Percentiles rank a stretch among this genome's conserved stretches.
phyloP scores from a whole-genome alignment of 1,140 invertebrate species.

The Bombus terrestris region DNA sequence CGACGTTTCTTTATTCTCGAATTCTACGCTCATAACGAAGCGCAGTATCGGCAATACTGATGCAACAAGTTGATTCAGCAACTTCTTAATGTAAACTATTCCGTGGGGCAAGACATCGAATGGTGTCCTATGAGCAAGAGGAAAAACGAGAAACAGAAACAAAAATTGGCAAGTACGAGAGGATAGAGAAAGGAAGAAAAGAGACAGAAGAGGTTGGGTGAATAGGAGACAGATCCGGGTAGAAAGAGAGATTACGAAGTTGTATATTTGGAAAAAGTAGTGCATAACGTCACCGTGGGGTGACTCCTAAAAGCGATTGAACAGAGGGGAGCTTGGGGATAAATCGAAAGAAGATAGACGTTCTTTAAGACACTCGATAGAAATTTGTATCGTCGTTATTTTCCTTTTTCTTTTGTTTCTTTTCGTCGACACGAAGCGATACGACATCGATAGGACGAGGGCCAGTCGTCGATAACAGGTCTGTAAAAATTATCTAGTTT shows the following conservation, averaged over 20 bases:
- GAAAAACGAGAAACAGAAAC: background rate
- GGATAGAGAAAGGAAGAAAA: background rate
- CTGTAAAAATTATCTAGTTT: background rate
- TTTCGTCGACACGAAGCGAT: conserved; percentile 52
- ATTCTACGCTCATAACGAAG: background rate
- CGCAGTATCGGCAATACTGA: background rate
- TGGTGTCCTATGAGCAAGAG: conserved; percentile 21
- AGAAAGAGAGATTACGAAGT: conserved; percentile 47
- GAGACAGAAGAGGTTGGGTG: background rate
- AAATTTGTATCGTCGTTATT: conserved; percentile 40
- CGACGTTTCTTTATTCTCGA: background rate
- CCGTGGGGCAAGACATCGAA: conserved; percentile 26
- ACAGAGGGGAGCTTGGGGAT: background rate
- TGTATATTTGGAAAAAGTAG: conserved; percentile 59
- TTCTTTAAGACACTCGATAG: conserved; percentile 17
- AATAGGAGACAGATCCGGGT: background rate
- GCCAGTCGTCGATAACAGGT: conserved; percentile 48
- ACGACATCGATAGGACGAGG: conserved; percentile 54
- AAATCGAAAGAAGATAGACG: conserved; percentile 49
- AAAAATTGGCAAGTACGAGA: background rate
- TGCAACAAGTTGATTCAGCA: background rate
- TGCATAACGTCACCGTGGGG: conserved; percentile 32
- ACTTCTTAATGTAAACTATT: background rate
- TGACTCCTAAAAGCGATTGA: conserved; percentile 22
- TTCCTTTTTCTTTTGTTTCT: conserved; percentile 45